Evolutionary conservation across 2,797 vertebrate species (phyloP), one percentile per base, ranked within the genome.

Genomic region (Peromyscus nudipes): DNA sequence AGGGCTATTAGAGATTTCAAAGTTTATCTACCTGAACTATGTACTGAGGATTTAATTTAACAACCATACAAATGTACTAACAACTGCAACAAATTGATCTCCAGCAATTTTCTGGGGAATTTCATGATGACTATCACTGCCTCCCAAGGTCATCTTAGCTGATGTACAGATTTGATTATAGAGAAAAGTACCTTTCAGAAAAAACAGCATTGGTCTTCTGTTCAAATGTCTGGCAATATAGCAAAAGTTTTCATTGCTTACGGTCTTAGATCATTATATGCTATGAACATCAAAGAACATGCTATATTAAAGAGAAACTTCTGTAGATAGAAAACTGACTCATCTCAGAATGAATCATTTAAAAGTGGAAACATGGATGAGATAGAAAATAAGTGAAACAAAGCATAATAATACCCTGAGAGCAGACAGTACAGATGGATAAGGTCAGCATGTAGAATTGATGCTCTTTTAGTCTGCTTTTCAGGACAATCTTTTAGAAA

Each of bases 331-430:
- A 86, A 69, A 69, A 49, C 64, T 69, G 21, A n/a, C 6, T 27
- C 21, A 23, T 16, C 13, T 69, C 31, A 49, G 13, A 52, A 86
- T 25, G 34, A 49, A 52, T 69, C 65, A 52, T n/a, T 69, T 27
- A 25, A 69, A 52, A 69, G 12, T 69, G 31, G 12, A 37, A 52
- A 37, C 31, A 27, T 27, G 6, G 0, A n/a, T 55, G 43, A 14
- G 29, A 14, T n/a, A 49, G 17, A 65, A n/a, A 67, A 85, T 84
- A 34, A 23, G 17, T 64, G 2, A 71, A 49, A 23, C 11, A 49
- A 86, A 34, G 27, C 6, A n/a, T 25, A 11, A 9, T 4, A 49
- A 29, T 4, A 0, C 5, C 17, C 1, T 67, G 31, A 0, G 0
- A 67, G 19, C 83, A 85, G 62, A 67, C 4, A 21, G 10, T 52